Base-by-base conservation (phyloP, 2,113 vertebrate species). In the Ivindomyrus marchei region DNA sequence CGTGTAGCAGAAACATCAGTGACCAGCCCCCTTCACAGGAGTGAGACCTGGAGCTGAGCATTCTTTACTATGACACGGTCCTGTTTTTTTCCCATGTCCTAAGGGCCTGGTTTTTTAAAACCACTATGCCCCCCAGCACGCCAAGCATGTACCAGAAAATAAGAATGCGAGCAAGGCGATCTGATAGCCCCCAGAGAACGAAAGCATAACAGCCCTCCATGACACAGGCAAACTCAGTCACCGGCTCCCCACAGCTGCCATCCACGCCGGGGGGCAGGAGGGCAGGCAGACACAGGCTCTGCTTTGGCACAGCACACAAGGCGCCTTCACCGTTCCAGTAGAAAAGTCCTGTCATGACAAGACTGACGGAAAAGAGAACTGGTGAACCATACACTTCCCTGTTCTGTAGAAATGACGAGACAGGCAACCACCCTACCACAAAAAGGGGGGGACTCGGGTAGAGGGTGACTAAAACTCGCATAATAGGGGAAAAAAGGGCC, bases 381-480 rank as follows among this genome's bases (percentile, higher is more conserved):
- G 58, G 19, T 70, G 21, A 21, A 15, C 31, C 3, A 19, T 42
- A 24, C 2, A 62, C 87, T 58, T 70, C 87, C 24, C 21, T 88
- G 56, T 88, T 88, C 87, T 46, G 19, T 66, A 42, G 87, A 88
- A 88, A 88, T 53, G 42, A 36, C n/a, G 56, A 66, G 1, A 46
- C 11, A 0, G 24, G 9, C 42, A 88, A 7, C 27, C n/a, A 27
- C 24, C 88, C 6, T 49, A 50, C 19, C 91, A 83, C 70, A 21
- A 85, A 47, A 45, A 46, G 31, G 70, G 70, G n/a, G 13, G 5
- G 4, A 13, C 66, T 36, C 4, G 1, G 31, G 11, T 31, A 13
- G 66, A 74, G 3, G 1, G n/a, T 13, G 31, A 13, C 27, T 77
- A 39, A 77, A 77, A 39, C 31, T 77, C 13, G n/a, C 24, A 66